Evolutionary conservation across 2,113 vertebrate species (phyloP), one percentile per base, ranked within the genome.

Genomic region (Alouatta palliata): DNA sequence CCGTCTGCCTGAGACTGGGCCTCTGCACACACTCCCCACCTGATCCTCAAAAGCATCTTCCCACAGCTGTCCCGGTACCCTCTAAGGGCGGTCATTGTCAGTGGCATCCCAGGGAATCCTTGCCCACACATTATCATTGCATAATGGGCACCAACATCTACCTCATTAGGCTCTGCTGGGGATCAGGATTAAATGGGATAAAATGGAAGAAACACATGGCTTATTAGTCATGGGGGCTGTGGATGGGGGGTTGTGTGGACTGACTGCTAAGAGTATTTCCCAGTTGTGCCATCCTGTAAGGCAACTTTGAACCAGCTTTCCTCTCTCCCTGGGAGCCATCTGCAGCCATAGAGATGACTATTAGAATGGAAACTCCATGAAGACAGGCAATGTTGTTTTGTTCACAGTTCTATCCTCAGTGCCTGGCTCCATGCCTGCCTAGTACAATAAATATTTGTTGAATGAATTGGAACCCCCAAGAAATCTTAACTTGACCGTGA

Each of bases 81-180:
- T 91, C 43, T 45, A 52, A 94, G 93, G 85, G 58, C 54, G 91
- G 79, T 68, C 52, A 47, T 91, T 93, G 82, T 64, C 54, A 13
- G 87, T 23, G 64, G 84, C 37, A 7, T 89, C 75, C 61, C 47
- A 23, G 96, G 80, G 96, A 89, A 68, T 66, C 61, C 79, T 84
- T 95, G 96, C 87, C 87, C 84, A 66, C 94, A 91, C 71, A 92
- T 80, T 93, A 77, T 83, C 94, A 90, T 77, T 87, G 94, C 96
- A 87, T 98, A 95, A 95, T 90, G 96, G 95, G 84, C 76, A 95
- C 87, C 95, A 58, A 80, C 70, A 71, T 76, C 92, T 80, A 87
- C 87, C 76, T 97, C 97, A 96, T 96, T 97, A 96, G 90, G 90
- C 94, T 95, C 96, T 95, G 96, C 92, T 80, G 90, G 94, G 94